Percentiles rank a stretch among this genome's conserved stretches.
These are phyloP conservation scores for Coturnix japonica DNA, from an alignment of 2,113 vertebrate genomes.

Conservation along the genomic window DNA sequence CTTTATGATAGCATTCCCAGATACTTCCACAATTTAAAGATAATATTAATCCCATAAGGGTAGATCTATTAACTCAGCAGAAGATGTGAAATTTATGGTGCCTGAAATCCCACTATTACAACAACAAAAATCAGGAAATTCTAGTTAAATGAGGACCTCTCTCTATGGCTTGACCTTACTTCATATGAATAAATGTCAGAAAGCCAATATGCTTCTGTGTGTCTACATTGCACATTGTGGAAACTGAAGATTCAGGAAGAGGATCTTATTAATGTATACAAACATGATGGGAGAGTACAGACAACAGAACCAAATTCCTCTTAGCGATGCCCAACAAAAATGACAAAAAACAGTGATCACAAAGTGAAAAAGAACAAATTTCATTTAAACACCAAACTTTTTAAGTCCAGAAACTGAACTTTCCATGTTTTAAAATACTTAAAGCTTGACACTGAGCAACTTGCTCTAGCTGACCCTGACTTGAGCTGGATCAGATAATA, in stretches of 20 bases:
- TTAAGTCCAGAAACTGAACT: not conserved
- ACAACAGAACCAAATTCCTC: not conserved
- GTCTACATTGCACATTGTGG: not conserved
- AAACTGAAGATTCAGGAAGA: not conserved
- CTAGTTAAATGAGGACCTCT: not conserved
- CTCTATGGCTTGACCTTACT: not conserved
- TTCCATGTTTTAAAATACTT: not conserved
- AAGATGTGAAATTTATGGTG: not conserved
- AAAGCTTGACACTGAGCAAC: not conserved
- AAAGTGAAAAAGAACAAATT: not conserved
- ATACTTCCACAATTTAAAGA: not conserved
- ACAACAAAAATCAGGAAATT: not conserved
- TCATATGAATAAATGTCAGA: not conserved
- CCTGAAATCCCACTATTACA: not conserved
- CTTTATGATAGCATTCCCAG: not conserved
- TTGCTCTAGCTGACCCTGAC: not conserved
- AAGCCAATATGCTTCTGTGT: not conserved
- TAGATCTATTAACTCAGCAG: not conserved
- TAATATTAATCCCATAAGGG: not conserved
- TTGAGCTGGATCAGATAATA: accelerated
- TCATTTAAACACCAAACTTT: not conserved
- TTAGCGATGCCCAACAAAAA: not conserved
- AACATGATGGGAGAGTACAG: not conserved
- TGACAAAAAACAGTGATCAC: not conserved
- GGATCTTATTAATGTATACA: not conserved